Evolutionary conservation across 2,113 vertebrate species (phyloP).

Genomic region (Neofelis nebulosa): DNA sequence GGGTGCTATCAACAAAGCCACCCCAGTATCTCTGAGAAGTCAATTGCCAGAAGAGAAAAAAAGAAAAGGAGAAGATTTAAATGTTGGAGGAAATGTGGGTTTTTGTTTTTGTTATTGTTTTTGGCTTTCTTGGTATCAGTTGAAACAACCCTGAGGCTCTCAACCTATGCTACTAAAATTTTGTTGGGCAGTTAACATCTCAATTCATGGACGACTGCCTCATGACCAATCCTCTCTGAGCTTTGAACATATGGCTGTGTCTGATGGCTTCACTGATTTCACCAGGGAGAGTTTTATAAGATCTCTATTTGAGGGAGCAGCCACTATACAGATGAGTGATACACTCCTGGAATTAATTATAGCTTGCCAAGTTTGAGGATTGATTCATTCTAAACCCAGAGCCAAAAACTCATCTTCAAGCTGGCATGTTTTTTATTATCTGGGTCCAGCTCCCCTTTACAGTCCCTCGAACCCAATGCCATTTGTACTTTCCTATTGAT

Average conservation of each 20-base stretch:
- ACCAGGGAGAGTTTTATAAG: slow-evolving; percentile 40
- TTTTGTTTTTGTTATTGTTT: not conserved
- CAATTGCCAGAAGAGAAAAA: not conserved
- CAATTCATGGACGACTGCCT: slow-evolving; percentile 26
- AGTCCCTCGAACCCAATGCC: not conserved
- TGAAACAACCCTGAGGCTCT: slow-evolving; percentile 21
- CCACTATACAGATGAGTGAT: slow-evolving; percentile 1
- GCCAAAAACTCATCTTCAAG: slow-evolving; percentile 34
- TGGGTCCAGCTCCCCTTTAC: not conserved
- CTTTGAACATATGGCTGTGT: slow-evolving; percentile 56
- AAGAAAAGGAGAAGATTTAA: not conserved
- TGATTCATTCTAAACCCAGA: slow-evolving; percentile 54
- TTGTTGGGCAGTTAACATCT: slow-evolving; percentile 71
- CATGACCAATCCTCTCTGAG: slow-evolving; percentile 69
- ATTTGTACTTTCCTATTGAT: not conserved
- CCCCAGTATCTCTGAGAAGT: slow-evolving; percentile 33
- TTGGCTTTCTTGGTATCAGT: not conserved
- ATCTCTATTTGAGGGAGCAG: slow-evolving; percentile 41
- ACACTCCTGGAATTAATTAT: slow-evolving; percentile 46
- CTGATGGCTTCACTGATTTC: slow-evolving; percentile 72
- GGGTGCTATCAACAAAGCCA: slow-evolving; percentile 43
- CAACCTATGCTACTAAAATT: not conserved
- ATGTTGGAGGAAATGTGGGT: not conserved
- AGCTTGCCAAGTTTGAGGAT: slow-evolving; percentile 55
- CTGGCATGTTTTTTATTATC: slow-evolving; percentile 44